These are phyloP conservation scores for Polymixis flavicincta DNA, from an alignment of 2,888 invertebrate genomes.

Conservation along the genomic window DNA sequence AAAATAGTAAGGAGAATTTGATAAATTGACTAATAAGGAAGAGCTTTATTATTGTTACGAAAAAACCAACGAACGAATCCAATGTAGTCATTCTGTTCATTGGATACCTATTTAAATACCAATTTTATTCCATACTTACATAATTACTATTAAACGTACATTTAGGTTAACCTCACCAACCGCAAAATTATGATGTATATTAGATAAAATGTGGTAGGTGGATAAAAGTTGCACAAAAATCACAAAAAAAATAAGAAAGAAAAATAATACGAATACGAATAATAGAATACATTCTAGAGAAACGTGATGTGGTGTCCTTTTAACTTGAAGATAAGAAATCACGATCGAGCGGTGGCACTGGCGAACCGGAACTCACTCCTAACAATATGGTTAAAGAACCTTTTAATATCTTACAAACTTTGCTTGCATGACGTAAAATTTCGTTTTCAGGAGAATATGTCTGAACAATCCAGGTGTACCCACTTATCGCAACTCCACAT, in stretches of 20 bases:
- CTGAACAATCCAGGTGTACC: conserved; percentile 17
- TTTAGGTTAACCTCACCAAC: too few relatives aligned
- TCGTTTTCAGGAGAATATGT: conserved; percentile 3
- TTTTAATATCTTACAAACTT: conserved; percentile 14
- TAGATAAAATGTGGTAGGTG: background rate
- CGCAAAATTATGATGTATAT: too few relatives aligned
- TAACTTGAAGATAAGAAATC: conserved; percentile 8
- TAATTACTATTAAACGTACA: background rate
- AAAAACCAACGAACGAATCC: too few relatives aligned
- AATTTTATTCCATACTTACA: too few relatives aligned
- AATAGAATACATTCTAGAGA: background rate
- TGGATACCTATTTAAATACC: too few relatives aligned
- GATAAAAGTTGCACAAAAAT: background rate
- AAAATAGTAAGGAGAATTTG: too few relatives aligned
- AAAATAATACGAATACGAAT: background rate
- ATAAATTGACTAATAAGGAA: too few relatives aligned
- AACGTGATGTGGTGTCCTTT: conserved; percentile 37
- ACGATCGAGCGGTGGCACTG: conserved; percentile 1
- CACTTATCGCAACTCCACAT: conserved; percentile 38
- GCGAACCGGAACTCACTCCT: background rate
- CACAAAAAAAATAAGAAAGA: background rate
- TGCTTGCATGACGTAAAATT: background rate
- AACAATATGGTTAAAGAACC: background rate
- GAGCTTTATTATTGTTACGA: too few relatives aligned
- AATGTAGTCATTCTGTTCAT: too few relatives aligned